phyloP scores from a whole-genome alignment of 1,140 invertebrate genomes.

The Eriocheir sinensis region DNA sequence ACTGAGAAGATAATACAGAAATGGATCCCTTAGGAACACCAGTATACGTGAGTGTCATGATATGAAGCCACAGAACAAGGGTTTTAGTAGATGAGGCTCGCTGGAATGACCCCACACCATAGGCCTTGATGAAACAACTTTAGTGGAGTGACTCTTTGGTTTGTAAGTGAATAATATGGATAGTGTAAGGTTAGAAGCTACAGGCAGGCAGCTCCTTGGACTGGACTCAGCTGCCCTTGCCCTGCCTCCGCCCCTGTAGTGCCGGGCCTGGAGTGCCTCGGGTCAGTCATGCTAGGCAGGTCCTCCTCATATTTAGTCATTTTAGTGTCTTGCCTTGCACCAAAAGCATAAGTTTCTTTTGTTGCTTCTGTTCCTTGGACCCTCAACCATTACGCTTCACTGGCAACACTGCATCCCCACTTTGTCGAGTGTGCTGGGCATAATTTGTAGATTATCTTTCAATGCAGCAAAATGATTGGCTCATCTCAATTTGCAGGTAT shows the following conservation, averaged over 20 bases:
- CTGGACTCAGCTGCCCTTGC: too few relatives aligned
- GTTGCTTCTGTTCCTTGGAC: neutral
- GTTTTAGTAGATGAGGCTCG: too few relatives aligned
- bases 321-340: neutral
- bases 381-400: neutral
- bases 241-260: neutral
- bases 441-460: slow-evolving; percentile 40
- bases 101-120: too few relatives aligned
- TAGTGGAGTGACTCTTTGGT: too few relatives aligned
- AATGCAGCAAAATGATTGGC: slow-evolving; percentile 58
- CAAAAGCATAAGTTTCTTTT: neutral
- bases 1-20: too few relatives aligned
- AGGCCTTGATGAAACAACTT: too few relatives aligned
- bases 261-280: neutral
- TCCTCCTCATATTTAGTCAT: neutral
- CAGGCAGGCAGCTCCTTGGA: too few relatives aligned
- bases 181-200: too few relatives aligned
- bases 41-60: too few relatives aligned
- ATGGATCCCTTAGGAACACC: too few relatives aligned
- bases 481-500: slow-evolving; percentile 46
- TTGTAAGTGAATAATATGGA: too few relatives aligned
- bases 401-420: neutral
- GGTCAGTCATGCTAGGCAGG: neutral
- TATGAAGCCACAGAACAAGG: too few relatives aligned
- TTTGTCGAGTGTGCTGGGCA: neutral